Evolutionary conservation across 2,888 invertebrate species (phyloP).

Genomic region (Arge pagana): DNA sequence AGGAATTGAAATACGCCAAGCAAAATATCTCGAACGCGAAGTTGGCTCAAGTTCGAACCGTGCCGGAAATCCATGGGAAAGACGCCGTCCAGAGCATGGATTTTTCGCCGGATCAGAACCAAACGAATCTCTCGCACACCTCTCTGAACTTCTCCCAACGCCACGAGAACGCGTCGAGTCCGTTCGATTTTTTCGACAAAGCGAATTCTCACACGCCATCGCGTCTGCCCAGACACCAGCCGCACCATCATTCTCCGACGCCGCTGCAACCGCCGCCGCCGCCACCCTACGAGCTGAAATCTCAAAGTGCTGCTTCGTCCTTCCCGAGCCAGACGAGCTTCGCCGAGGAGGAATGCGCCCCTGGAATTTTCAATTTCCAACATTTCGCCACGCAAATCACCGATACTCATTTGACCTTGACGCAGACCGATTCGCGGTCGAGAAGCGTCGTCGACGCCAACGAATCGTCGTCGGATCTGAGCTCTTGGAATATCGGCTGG

Average conservation of each 20-base stretch:
- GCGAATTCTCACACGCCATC: background rate
- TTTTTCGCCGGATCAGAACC: conserved; percentile 30
- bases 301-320: no score
- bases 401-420: background rate
- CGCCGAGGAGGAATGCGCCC: background rate
- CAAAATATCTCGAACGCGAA: conserved; percentile 29
- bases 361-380: background rate
- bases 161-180: background rate
- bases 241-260: background rate
- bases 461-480: conserved; percentile 2
- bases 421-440: conserved; percentile 18
- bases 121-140: background rate
- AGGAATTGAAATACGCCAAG: conserved; percentile 42
- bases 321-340: background rate
- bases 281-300: background rate
- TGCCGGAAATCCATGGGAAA: conserved; percentile 17
- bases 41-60: conserved; percentile 14
- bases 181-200: conserved; percentile 7
- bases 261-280: conserved; percentile 7
- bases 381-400: background rate
- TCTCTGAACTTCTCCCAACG: background rate
- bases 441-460: background rate
- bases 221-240: background rate
- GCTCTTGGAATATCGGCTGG: conserved; percentile 49
- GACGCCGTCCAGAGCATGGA: conserved; percentile 37